Evolutionary conservation across 2,888 invertebrate genomes (phyloP).

Genomic region (Sisyra nigra): DNA sequence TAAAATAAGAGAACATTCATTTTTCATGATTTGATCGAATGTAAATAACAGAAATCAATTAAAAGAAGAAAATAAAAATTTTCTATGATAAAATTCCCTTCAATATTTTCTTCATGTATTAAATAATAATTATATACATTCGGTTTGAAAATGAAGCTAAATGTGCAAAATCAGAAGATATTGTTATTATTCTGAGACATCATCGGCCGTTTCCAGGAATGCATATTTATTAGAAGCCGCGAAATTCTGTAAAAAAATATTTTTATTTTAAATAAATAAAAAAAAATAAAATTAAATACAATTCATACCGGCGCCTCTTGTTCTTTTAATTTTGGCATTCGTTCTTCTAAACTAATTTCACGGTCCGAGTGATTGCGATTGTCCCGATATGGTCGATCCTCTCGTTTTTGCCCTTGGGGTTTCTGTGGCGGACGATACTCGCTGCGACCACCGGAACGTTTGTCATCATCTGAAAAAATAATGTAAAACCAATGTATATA

Average conservation of each 20-base stretch:
- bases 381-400: conserved; percentile 1
- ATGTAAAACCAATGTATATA: background rate
- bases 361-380: conserved; percentile 12
- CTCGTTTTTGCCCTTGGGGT: background rate
- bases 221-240: conserved; percentile 63
- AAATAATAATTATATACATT: too few relatives aligned
- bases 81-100: too few relatives aligned
- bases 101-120: too few relatives aligned
- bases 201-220: conserved; percentile 46
- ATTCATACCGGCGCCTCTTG: conserved; percentile 52
- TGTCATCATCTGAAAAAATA: background rate
- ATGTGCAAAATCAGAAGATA: too few relatives aligned
- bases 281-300: background rate
- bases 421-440: background rate
- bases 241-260: conserved; percentile 40
- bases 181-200: conserved; percentile 1
- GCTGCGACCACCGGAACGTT: background rate
- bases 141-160: too few relatives aligned
- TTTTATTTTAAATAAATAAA: background rate
- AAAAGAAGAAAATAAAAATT: too few relatives aligned
- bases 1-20: too few relatives aligned
- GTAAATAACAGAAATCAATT: too few relatives aligned
- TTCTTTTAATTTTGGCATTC: conserved; percentile 57
- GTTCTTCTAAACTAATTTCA: conserved; percentile 26
- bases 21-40: too few relatives aligned